Percentiles rank a stretch among this genome's conserved stretches.
phyloP scores from a whole-genome alignment of 1,140 invertebrate genomes.

The Heliconius hewitsoni region DNA sequence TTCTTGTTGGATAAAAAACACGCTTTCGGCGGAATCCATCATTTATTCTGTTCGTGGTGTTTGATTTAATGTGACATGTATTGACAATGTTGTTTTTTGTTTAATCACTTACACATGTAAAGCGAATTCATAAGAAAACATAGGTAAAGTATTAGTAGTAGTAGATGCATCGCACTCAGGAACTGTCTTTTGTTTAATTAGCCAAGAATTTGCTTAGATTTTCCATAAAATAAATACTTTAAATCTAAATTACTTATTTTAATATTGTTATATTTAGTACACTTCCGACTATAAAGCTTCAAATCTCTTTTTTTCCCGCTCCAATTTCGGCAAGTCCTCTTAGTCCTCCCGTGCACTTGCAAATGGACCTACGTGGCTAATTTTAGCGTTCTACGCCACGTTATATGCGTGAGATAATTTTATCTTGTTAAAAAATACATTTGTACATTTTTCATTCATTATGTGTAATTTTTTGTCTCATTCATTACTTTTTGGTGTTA shows the following conservation, averaged over 20 bases:
- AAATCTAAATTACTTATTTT: too few relatives aligned
- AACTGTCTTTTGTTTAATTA: too few relatives aligned
- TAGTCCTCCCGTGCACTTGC: too few relatives aligned
- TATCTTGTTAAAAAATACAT: background rate
- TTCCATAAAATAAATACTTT: too few relatives aligned
- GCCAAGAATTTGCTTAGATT: too few relatives aligned
- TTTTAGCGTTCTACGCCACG: too few relatives aligned
- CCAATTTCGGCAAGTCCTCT: too few relatives aligned
- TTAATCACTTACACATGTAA: background rate
- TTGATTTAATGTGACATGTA: background rate
- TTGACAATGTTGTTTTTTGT: background rate
- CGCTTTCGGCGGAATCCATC: conserved; percentile 19
- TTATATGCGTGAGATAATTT: background rate
- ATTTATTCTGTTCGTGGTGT: conserved; percentile 5
- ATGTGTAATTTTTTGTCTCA: background rate
- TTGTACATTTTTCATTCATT: background rate
- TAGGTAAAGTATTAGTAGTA: background rate
- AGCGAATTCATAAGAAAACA: background rate
- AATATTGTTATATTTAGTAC: too few relatives aligned
- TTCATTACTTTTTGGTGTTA: background rate
- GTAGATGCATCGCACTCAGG: background rate
- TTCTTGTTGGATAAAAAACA: conserved; percentile 20
- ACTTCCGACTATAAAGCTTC: too few relatives aligned
- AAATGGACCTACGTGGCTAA: too few relatives aligned
- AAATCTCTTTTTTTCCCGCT: too few relatives aligned